Evolutionary conservation across 2,888 invertebrate genomes (phyloP), one percentile per base, ranked within the genome.

Genomic region (Cecidostiba fungosa): DNA sequence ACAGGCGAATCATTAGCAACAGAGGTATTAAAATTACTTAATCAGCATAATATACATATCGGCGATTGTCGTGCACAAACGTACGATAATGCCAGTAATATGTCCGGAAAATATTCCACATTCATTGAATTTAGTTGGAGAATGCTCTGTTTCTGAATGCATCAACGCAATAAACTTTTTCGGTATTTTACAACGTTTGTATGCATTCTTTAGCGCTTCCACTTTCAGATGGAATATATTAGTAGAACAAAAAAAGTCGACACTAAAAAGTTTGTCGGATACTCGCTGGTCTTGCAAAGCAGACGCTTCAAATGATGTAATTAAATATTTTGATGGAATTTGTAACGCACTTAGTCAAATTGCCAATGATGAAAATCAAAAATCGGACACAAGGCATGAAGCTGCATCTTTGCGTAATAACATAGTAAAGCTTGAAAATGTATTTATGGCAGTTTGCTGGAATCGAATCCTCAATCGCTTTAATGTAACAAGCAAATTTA

Each of bases 1-100:
- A 85, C 74, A 62, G 88, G 85, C 12, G 26, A 39, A 87, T 83
- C 84, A 76, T 88, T 86, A 66, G 87, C 88, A 50, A 87, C 88
- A 54, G 82, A 86, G 69, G 39, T 89, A 47, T 84, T 89, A 5
- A 74, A 88, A 76, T 87, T 43, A 66, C 76, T 85, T 36, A 29
- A 80, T 82, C 66, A 54, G 77, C 39, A 72, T 6, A 23, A 73
- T 47, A 50, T 84, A 0, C 62, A 78, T 85, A 79, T 89, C 77
- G 72, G 78, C 73, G 85, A 89, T 73, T 90, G 89, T 84, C 87
- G 89, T 29, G 89, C 89, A 43, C 89, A 90, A 81, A 87, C 87
- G 16, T 90, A 90, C 85, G 85, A 87, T 23, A 90, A 90, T 87
- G 90, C 90, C 23, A 84, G 87, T 23, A 90, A 90, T 80, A 89